Conservation (phyloP, 37 sponge, comb jelly and placozoan genomes). For the Tethya wilhelma region DNA sequence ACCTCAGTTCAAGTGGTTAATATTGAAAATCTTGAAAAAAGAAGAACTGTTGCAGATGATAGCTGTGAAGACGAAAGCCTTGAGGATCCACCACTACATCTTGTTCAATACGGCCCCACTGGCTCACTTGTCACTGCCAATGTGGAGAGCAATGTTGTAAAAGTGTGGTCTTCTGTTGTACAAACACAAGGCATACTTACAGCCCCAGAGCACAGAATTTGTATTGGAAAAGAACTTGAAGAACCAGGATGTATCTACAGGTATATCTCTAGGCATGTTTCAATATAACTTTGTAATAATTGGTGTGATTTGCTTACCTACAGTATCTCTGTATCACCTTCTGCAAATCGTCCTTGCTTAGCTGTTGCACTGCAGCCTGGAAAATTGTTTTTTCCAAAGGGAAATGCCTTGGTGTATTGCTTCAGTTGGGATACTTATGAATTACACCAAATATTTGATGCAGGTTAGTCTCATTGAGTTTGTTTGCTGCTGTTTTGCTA, state of each 20-base stretch:
- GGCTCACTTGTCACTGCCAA: conserved; percentile 65
- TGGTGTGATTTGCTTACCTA: background rate
- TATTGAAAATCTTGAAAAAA: conserved; percentile 13
- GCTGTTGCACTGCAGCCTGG: conserved; percentile 82
- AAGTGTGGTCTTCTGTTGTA: conserved; percentile 54
- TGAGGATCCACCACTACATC: conserved; percentile 67
- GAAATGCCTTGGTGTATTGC: conserved; percentile 60
- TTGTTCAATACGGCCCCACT: conserved; percentile 55
- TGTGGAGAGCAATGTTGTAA: conserved; percentile 55
- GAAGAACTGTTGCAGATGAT: conserved; percentile 58
- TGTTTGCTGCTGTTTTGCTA: background rate
- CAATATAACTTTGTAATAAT: background rate
- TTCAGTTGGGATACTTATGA: conserved; percentile 47
- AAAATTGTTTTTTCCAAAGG: conserved; percentile 47
- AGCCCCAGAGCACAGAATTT: conserved; percentile 19
- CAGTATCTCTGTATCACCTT: conserved; percentile 43
- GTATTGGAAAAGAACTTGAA: background rate
- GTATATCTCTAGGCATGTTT: conserved; percentile 11
- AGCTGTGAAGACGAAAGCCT: conserved; percentile 54
- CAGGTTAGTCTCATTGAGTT: conserved; percentile 36
- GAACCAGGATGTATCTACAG: conserved; percentile 45
- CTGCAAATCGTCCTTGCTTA: conserved; percentile 36
- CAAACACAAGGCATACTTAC: background rate
- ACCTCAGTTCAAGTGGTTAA: conserved; percentile 48
- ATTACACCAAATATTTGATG: conserved; percentile 65